Evolutionary conservation across 2,888 invertebrate genomes (phyloP), one percentile per base, ranked within the genome.

Genomic region (Drosophila meridionalis): DNA sequence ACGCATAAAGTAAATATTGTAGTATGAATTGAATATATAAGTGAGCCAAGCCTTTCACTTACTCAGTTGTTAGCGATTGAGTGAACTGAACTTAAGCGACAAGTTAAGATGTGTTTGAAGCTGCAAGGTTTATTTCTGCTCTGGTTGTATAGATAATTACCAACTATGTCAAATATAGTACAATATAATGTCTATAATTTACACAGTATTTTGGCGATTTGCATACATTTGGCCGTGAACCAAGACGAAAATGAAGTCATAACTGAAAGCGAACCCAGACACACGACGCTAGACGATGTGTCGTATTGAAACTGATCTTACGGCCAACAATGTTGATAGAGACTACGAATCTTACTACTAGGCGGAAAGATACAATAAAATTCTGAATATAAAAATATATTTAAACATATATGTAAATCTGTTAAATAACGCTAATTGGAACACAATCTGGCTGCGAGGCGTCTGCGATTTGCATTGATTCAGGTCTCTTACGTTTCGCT

Each of bases 391-490:
- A 30, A 48, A 36, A 59, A 26, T 5, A 26, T 26, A 45, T 11
- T 12, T 3, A 14, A 3, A 8, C 7, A 7, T 7, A 28, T 38
- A 14, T n/a, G 8, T 43, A 36, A 4, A 57, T 45, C 4, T 69
- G 45, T 47, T 65, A 55, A 79, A 45, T 76, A 69, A 65, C 69
- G 76, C 61, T 69, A 76, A 79, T 59, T 38, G n/a, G 48, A 62
- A 48, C 20, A 12, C 20, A 55, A 62, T 47, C 69, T 26, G 43
- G 20, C 47, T 47, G 28, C 30, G 42, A 30, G 20, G 32, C 12
- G 73, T 63, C 62, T 60, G 45, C 11, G 7, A 72, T 71, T 71
- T 42, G 47, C 45, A 50, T 66, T 40, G 14, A 45, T n/a, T 59
- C 34, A 55, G 38, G 28, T 65, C 11, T 42, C 11, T 36, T 28